Evolutionary conservation across 2,888 invertebrate species (phyloP), one percentile per base, ranked within the genome.

Genomic region (Molorchus minor): DNA sequence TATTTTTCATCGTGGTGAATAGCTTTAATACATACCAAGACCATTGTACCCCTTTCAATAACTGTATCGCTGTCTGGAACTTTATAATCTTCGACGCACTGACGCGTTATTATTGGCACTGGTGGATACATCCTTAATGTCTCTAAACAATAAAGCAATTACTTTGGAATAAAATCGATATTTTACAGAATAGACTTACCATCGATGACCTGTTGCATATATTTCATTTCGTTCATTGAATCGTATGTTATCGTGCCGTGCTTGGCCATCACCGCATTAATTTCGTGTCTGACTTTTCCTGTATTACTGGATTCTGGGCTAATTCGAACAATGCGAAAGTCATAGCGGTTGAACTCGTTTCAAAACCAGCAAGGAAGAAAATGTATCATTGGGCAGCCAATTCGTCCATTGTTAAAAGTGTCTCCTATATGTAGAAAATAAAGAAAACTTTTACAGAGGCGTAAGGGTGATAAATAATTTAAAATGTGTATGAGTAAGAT

Each of bases 201-300:
- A 49, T 74, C 67, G 1, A 82, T 69, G 0, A 81, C 81, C 68
- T 79, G 78, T 15, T 82, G 80, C 71, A 84, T 66, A 56, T 82
- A 84, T 1, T 75, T 75, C 81, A 84, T 79, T n/a, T 82, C 80
- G 36, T 74, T 73, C 0, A 84, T 47, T 0, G 76, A 67, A 0
- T 84, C 82, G 57, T 79, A 82, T 1, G 77, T 80, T 0, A 83
- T 36, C 10, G 68, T 79, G 2, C 75, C 65, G 43, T 77, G 58
- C n/a, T 73, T 73, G 0, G 68, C 55, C n/a, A 80, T 30, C 4
- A 74, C 71, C 0, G 58, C 36, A 0, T 69, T 61, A n/a, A 84
- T 73, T 67, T 84, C 82, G 1, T 71, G 16, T 2, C 81, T 72
- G 2, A 82, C 62, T 62, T 74, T 0, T 78, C 70, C 60, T 84